Evolutionary conservation across 2,888 invertebrate species (phyloP).

Genomic region (Carterocephalus palaemon): DNA sequence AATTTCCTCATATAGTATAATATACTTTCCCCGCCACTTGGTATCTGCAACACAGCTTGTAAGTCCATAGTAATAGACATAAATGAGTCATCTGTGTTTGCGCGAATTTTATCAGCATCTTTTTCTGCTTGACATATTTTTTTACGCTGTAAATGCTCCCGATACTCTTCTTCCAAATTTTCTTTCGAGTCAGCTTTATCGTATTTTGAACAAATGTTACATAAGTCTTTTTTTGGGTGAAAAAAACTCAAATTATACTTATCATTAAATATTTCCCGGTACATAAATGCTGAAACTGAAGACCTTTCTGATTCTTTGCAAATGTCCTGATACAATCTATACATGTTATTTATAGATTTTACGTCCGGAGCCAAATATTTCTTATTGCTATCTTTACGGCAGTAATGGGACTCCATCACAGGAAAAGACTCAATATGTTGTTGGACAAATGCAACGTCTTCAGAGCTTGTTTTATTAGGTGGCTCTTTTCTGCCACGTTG

Average conservation of each 20-base stretch:
- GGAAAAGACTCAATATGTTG: neutral
- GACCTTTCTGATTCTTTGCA: neutral
- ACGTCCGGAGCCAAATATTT: too few species aligned
- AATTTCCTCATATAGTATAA: slow-evolving; percentile 5
- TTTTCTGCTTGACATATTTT: neutral
- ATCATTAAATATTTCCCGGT: neutral
- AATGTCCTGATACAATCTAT: neutral
- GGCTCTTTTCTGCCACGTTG: too few species aligned
- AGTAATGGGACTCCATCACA: too few species aligned
- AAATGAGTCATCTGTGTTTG: neutral
- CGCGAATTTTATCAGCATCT: neutral
- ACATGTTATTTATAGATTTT: slow-evolving; percentile 1
- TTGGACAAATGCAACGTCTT: slow-evolving; percentile 34
- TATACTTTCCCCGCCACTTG: neutral
- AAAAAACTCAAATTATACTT: slow-evolving; percentile 2
- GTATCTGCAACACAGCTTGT: slow-evolving; percentile 1
- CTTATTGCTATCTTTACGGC: too few species aligned
- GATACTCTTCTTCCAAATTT: neutral
- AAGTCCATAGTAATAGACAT: neutral
- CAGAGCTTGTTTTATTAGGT: too few species aligned
- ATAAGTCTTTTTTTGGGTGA: neutral
- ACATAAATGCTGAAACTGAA: neutral
- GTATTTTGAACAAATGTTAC: neutral
- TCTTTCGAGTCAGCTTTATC: neutral
- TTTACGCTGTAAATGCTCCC: slow-evolving; percentile 1